phyloP scores from a whole-genome alignment of 2,797 vertebrate species.

The Pseudochirops cupreus region DNA sequence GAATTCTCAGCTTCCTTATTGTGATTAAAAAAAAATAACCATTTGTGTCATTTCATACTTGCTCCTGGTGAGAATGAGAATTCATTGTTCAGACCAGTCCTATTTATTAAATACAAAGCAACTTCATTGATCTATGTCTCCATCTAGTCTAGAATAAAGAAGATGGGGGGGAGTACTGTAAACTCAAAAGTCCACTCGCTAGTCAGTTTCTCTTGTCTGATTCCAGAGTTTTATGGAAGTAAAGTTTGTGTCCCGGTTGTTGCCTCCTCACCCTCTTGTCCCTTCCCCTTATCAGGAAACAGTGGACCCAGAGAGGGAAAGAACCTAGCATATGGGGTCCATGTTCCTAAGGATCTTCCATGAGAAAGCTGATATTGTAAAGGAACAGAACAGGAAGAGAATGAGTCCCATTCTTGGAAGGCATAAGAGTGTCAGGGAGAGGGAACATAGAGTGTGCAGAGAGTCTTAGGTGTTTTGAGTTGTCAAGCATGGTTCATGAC shows the following conservation, averaged over 20 bases:
- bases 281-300: too few relatives aligned
- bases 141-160: background rate
- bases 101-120: background rate
- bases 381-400: background rate
- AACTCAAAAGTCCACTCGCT: background rate
- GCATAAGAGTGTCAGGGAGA: background rate
- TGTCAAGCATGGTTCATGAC: background rate
- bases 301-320: background rate
- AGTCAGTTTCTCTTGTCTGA: background rate
- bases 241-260: background rate
- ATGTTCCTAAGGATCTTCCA: background rate
- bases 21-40: background rate
- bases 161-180: background rate
- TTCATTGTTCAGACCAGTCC: background rate
- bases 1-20: background rate
- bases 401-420: background rate
- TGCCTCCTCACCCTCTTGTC: background rate
- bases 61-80: background rate
- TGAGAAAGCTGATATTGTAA: background rate
- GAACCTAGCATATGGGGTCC: background rate
- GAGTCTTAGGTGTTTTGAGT: background rate
- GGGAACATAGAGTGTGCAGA: background rate
- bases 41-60: background rate
- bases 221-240: background rate
- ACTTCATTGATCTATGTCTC: background rate